Percentiles rank a stretch among this genome's conserved stretches.
Evolutionary conservation across 2,888 invertebrate genomes (phyloP).

Genomic region (Bombylius major): DNA sequence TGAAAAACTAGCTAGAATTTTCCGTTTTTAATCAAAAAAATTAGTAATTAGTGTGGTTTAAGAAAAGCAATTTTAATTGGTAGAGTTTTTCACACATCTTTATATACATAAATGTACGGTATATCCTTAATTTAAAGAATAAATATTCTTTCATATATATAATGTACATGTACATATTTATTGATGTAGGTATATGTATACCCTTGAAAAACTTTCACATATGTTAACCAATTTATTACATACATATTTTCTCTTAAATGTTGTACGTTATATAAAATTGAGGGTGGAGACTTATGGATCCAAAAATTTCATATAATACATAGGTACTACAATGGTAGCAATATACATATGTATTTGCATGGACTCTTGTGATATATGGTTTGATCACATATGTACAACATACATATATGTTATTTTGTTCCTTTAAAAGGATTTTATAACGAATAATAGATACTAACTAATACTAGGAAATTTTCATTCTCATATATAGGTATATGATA

Average conservation of each 20-base stretch:
- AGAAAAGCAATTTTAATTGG: conserved; percentile 8
- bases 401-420: too few species aligned
- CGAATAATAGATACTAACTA: too few species aligned
- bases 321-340: too few species aligned
- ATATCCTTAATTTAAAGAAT: too few species aligned
- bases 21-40: not conserved
- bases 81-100: not conserved
- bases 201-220: too few species aligned
- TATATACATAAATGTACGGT: not conserved
- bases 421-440: too few species aligned
- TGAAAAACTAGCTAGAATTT: too few species aligned
- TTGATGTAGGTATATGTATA: not conserved
- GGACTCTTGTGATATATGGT: too few species aligned
- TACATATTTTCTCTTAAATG: not conserved
- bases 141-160: not conserved
- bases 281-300: conserved; percentile 7
- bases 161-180: not conserved
- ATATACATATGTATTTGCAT: too few species aligned
- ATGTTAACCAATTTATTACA: not conserved
- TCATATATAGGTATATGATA: too few species aligned
- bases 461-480: too few species aligned
- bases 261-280: not conserved
- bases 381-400: too few species aligned
- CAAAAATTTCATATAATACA: not conserved
- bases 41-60: conserved; percentile 1